Evolutionary conservation across 92 coral and sea anemone species (phyloP).

Genomic region (Palythoa grandis): DNA sequence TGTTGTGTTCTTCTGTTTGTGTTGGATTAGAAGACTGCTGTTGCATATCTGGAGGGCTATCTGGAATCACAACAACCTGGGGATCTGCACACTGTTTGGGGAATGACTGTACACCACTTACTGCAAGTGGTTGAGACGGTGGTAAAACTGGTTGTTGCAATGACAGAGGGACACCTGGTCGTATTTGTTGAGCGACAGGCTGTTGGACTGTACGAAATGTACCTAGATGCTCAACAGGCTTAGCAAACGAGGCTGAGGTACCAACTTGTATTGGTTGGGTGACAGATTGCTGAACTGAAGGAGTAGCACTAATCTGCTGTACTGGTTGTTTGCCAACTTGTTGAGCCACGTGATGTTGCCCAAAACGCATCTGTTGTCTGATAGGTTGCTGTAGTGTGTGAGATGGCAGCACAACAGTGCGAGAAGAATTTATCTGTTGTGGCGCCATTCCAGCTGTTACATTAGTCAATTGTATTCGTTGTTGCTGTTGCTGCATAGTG

Average conservation of each 20-base stretch:
- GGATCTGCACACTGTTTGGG: background rate
- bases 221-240: background rate
- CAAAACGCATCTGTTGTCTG: background rate
- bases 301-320: background rate
- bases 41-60: slow-evolving; percentile 22
- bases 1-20: slow-evolving; percentile 9
- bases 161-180: background rate
- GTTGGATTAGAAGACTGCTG: background rate
- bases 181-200: background rate
- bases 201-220: background rate
- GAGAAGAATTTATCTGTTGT: background rate
- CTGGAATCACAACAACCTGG: slow-evolving; percentile 36
- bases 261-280: slow-evolving; percentile 11
- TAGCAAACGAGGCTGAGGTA: background rate
- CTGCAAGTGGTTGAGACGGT: background rate
- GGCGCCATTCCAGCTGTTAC: background rate
- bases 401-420: background rate
- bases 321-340: background rate
- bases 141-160: background rate
- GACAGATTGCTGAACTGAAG: background rate
- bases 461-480: background rate
- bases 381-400: slow-evolving; percentile 5
- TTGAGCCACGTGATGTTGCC: background rate
- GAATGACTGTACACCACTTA: background rate
- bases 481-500: slow-evolving; percentile 20